phyloP scores from a whole-genome alignment of 2,888 invertebrate species.

The Brachyopa scutellaris region DNA sequence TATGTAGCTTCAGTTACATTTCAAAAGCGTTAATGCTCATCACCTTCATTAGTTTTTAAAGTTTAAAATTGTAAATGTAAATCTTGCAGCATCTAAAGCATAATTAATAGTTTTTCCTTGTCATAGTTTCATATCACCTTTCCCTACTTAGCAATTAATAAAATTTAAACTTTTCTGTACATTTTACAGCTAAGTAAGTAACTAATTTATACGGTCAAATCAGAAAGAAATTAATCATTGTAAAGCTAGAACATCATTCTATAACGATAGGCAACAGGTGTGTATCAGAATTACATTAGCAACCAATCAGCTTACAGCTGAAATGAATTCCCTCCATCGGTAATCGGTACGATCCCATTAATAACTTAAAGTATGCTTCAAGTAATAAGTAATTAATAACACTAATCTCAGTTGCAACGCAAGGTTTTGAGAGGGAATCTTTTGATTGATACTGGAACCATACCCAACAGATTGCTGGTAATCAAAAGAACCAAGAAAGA shows the following conservation, averaged over 20 bases:
- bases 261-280: neutral
- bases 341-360: neutral
- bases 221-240: constrained; percentile 1
- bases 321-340: neutral
- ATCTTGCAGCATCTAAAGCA: neutral
- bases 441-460: neutral
- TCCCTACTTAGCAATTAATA: neutral
- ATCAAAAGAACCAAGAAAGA: constrained; percentile 4
- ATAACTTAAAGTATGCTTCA: neutral
- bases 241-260: neutral
- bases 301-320: neutral
- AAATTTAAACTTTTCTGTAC: neutral
- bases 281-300: neutral
- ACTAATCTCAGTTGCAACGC: neutral
- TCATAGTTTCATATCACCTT: neutral
- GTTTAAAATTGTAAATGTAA: no score
- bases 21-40: no score
- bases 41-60: neutral
- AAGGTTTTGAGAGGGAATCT: neutral
- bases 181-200: neutral
- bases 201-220: neutral
- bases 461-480: neutral
- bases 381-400: neutral
- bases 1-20: no score
- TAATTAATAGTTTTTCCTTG: neutral